These are phyloP conservation scores for Scomber colias DNA, from an alignment of 2,113 vertebrate genomes.

Conservation along the genomic window DNA sequence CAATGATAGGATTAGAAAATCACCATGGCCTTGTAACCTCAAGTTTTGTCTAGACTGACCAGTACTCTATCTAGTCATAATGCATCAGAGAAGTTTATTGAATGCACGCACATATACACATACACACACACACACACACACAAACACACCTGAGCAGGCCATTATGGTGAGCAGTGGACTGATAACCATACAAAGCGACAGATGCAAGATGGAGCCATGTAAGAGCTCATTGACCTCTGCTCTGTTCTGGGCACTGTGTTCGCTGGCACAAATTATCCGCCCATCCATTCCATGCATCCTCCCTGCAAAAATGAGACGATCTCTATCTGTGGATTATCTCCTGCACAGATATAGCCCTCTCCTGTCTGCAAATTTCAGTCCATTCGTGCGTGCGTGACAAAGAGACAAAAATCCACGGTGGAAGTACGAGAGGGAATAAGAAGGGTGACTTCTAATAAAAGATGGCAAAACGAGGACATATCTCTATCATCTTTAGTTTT, in stretches of 20 bases:
- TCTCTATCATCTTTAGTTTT: neutral
- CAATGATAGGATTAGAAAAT: constrained; percentile 34
- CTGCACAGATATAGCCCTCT: constrained; percentile 20
- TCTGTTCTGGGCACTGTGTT: constrained; percentile 35
- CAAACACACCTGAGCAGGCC: constrained; percentile 23
- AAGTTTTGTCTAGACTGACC: constrained; percentile 36
- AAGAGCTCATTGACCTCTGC: constrained; percentile 73
- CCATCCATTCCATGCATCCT: constrained; percentile 40
- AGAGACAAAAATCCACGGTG: constrained; percentile 2
- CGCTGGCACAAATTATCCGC: constrained; percentile 58
- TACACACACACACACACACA: constrained; percentile 1
- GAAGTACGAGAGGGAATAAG: neutral
- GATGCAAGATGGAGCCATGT: constrained; percentile 57
- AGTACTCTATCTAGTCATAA: constrained; percentile 33
- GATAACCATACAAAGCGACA: constrained; percentile 69
- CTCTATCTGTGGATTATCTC: constrained; percentile 29
- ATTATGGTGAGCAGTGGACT: constrained; percentile 30
- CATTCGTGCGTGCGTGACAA: constrained; percentile 25
- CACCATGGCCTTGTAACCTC: constrained; percentile 31
- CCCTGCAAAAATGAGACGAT: constrained; percentile 32
- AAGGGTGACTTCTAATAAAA: constrained; percentile 1
- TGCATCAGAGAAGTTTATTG: constrained; percentile 35
- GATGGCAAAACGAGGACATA: neutral
- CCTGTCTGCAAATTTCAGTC: constrained; percentile 3
- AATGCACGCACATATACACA: neutral